phyloP scores from a whole-genome alignment of 2,888 invertebrate species.

The Drosophila longiperda region DNA sequence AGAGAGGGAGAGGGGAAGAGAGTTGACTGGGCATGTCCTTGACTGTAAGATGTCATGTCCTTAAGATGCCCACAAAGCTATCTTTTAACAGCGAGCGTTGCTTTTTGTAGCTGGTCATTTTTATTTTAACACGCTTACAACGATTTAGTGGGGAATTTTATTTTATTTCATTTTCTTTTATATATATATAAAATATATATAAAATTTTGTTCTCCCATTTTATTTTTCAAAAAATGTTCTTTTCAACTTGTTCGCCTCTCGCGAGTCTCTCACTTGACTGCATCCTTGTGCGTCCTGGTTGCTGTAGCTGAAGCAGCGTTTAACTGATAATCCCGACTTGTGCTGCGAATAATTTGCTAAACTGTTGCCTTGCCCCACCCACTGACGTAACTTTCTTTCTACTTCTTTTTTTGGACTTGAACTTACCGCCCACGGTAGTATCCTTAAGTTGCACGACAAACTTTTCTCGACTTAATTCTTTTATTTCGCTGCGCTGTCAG shows the following conservation, averaged over 20 bases:
- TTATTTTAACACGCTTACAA: conserved; percentile 63
- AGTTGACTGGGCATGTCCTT: conserved; percentile 56
- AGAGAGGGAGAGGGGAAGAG: not conserved
- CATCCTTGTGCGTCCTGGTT: conserved; percentile 30
- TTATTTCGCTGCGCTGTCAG: conserved; percentile 35
- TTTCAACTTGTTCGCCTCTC: conserved; percentile 47
- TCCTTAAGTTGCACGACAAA: conserved; percentile 14
- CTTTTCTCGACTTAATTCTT: conserved; percentile 28
- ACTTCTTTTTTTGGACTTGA: conserved; percentile 15
- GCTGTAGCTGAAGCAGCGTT: conserved; percentile 34
- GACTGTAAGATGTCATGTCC: conserved; percentile 65
- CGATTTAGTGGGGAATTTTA: conserved; percentile 59
- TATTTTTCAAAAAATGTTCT: not conserved
- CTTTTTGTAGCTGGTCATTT: conserved; percentile 41
- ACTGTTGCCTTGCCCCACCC: conserved; percentile 55
- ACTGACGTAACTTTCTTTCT: not conserved
- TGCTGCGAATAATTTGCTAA: conserved; percentile 76
- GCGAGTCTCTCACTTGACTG: conserved; percentile 57
- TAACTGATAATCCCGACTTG: conserved; percentile 80
- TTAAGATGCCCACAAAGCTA: conserved; percentile 17
- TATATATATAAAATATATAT: conserved; percentile 17
- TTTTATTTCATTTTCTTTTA: conserved; percentile 31
- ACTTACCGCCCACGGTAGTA: conserved; percentile 18
- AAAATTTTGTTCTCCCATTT: conserved; percentile 19
- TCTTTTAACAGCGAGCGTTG: conserved; percentile 22